Conservation (phyloP, 2,113 vertebrate species). For the Conger conger region DNA sequence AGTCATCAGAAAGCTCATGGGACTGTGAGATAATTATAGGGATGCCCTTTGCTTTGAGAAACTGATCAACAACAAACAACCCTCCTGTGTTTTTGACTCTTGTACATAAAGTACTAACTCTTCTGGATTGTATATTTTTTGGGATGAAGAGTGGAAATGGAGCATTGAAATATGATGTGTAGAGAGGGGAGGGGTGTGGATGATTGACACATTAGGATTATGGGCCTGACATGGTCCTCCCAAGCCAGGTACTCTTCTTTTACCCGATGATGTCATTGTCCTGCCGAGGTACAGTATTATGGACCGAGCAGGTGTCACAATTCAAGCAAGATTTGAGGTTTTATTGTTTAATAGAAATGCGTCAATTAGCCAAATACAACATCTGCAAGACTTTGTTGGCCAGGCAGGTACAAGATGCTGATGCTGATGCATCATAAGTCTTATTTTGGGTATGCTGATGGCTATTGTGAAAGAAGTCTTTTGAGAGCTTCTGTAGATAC, state of each 20-base stretch:
- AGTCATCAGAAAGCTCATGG: not conserved
- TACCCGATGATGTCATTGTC: not conserved
- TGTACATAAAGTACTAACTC: not conserved
- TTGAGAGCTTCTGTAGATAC: slow-evolving; percentile 10
- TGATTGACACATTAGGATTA: not conserved
- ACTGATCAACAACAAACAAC: not conserved
- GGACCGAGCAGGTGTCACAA: not conserved
- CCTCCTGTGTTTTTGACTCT: not conserved
- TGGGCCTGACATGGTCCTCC: not conserved
- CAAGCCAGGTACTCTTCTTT: not conserved
- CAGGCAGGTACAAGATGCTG: not conserved
- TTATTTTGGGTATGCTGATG: not conserved
- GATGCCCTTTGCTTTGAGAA: not conserved
- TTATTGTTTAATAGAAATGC: slow-evolving; percentile 15
- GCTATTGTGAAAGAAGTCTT: slow-evolving; percentile 18
- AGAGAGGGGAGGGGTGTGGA: not conserved
- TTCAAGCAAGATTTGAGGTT: not conserved
- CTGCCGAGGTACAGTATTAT: not conserved
- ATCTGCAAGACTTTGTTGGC: slow-evolving; percentile 9
- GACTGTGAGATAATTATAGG: not conserved
- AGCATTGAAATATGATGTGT: not conserved
- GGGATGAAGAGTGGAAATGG: slow-evolving; percentile 3
- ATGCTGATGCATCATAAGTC: not conserved
- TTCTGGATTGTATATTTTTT: not conserved
- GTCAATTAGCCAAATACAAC: not conserved